These are phyloP conservation scores for Lontra canadensis DNA, from an alignment of 2,113 vertebrate genomes.

Conservation along the genomic window DNA sequence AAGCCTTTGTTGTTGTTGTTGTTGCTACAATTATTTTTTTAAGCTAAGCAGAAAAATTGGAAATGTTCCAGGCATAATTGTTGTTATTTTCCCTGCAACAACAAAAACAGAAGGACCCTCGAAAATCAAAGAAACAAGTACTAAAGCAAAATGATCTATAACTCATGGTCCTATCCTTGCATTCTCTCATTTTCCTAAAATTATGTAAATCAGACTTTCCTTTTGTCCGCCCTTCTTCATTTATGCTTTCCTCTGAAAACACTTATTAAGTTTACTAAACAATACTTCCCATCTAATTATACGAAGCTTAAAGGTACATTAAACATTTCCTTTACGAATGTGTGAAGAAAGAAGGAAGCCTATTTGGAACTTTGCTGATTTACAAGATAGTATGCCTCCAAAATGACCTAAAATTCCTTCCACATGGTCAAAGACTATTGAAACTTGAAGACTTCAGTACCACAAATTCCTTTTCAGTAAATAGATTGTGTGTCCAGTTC, in stretches of 20 bases:
- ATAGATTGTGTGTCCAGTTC: neutral
- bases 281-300: neutral
- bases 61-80: conserved; percentile 43
- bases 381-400: neutral
- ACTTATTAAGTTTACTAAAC: conserved; percentile 21
- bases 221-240: neutral
- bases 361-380: conserved; percentile 14
- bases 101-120: neutral
- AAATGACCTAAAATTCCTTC: conserved; percentile 1
- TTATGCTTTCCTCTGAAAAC: neutral
- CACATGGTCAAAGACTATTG: neutral
- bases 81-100: conserved; percentile 12
- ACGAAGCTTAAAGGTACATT: neutral
- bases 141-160: neutral
- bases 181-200: neutral
- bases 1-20: neutral
- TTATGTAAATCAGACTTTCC: neutral
- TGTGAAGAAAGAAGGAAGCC: neutral
- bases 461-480: conserved; percentile 19
- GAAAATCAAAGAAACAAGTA: conserved; percentile 46
- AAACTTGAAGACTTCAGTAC: neutral
- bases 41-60: neutral
- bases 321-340: neutral
- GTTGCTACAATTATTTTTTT: conserved; percentile 7
- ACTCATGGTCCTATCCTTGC: neutral